Base-by-base conservation (phyloP, 2,113 vertebrate species). In the Thryonomys swinderianus region DNA sequence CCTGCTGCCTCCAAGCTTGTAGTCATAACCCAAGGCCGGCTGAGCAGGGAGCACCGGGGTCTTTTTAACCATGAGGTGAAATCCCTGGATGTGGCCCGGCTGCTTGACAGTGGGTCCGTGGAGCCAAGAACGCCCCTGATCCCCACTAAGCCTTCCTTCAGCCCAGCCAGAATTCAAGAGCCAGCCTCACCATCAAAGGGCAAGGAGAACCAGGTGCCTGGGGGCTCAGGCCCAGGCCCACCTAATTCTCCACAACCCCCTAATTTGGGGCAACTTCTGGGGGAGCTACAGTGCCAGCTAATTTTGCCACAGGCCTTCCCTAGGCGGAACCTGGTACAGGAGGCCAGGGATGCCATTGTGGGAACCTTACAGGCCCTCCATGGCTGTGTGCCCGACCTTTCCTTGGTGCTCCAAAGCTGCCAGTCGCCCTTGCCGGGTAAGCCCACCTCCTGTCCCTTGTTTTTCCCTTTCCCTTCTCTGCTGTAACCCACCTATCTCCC, bases 61-160 rank as follows among this genome's bases (percentile, higher is more conserved):
- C 99, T 99, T 98, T 99, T 98, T 98, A 96, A 61, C 98, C 98
- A 99, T 98, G 97, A 99, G 98, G 97, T 99, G 98, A 7, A 99
- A 98, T 97, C 99, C 98, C 89, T 98, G 95, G 48, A 98, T 67
- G 91, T 98, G 95, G 67, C 96, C 67, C 95, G 97, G 64, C 93
- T 97, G 95, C 97, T 97, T 89, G 93, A 59, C 42, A 89, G 93
- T 95, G 88, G 91, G 76, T 86, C 95, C 86, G 2, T 97, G 94
- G 61, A 95, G 55, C 23, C 92, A 67, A 55, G 12, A 53, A 94
- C 51, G 11, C 84, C 95, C 61, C 42, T 62, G 66, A 30, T 96
- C 32, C 8, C 90, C 37, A 34, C 71, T 57, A 83, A 80, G 42
- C 30, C 37, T 48, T 93, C 91, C 76, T 88, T 93, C 57, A 95